A percentile compares a stretch with the other conserved stretches of the same genome.
phyloP scores from a whole-genome alignment of 1,140 invertebrate genomes.

The Aphis craccivora region DNA sequence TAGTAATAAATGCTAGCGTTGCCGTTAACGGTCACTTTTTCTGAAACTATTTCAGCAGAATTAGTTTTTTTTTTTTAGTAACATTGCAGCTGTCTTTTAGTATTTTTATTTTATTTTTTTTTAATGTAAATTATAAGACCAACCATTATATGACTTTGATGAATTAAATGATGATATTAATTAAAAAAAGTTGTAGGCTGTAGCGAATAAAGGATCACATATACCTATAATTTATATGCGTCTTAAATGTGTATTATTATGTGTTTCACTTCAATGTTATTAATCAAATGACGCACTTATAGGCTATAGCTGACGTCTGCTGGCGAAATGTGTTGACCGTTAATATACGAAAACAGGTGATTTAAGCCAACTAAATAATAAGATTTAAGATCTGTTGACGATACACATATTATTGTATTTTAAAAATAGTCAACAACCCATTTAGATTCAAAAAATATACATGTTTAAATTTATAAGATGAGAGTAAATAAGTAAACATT shows the following conservation, averaged over 20 bases:
- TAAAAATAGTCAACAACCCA: neutral
- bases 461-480: neutral
- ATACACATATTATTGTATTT: neutral
- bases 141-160: neutral
- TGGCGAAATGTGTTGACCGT: neutral
- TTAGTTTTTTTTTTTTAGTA: neutral
- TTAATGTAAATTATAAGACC: neutral
- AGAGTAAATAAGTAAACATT: neutral
- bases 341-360: neutral
- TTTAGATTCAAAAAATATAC: neutral
- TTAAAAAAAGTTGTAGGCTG: neutral
- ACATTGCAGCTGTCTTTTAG: neutral
- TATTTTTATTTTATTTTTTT: neutral
- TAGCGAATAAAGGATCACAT: neutral
- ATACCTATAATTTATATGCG: neutral
- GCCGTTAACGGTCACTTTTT: too few species aligned
- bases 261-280: neutral
- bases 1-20: too few species aligned
- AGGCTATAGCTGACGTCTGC: neutral
- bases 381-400: neutral
- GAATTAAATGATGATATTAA: neutral
- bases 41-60: neutral
- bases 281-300: neutral
- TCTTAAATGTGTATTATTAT: neutral
- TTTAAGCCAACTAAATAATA: conserved; percentile 22